phyloP scores from a whole-genome alignment of 1,140 invertebrate genomes.

The Papilio polyxenes region DNA sequence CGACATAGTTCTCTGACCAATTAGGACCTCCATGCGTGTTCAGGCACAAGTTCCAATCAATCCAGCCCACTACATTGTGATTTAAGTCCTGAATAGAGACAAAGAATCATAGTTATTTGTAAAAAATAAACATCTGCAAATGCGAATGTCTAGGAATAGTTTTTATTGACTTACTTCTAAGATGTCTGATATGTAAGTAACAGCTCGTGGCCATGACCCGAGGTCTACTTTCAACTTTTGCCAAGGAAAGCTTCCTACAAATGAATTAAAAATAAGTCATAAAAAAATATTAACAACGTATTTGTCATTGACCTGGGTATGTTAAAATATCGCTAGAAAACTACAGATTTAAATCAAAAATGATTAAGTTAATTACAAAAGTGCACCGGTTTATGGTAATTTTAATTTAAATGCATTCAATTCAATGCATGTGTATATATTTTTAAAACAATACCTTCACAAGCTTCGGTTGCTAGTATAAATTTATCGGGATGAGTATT shows the following conservation, averaged over 20 bases:
- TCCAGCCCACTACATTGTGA: slow-evolving; percentile 87
- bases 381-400: too few species aligned
- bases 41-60: slow-evolving; percentile 95
- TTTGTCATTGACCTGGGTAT: too few species aligned
- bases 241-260: slow-evolving; percentile 57
- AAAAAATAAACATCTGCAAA: too few species aligned
- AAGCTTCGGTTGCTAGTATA: slow-evolving; percentile 89
- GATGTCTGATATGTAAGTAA: slow-evolving; percentile 86
- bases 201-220: slow-evolving; percentile 89
- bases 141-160: too few species aligned
- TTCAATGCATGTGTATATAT: slow-evolving; percentile 66
- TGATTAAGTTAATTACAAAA: slow-evolving; percentile 53
- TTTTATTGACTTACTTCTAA: slow-evolving; percentile 81
- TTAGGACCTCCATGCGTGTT: slow-evolving; percentile 89
- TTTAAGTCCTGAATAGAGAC: slow-evolving; percentile 85
- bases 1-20: slow-evolving; percentile 87
- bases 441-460: slow-evolving; percentile 81
- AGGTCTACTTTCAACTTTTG: slow-evolving; percentile 49
- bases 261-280: slow-evolving; percentile 32
- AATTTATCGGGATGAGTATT: slow-evolving; percentile 86
- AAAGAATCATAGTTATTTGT: neutral
- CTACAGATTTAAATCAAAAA: slow-evolving; percentile 61
- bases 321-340: too few species aligned
- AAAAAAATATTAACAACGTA: too few species aligned
- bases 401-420: slow-evolving; percentile 70